Evolutionary conservation across 2,888 invertebrate species (phyloP).

Genomic region (Petrolisthes manimaculis): DNA sequence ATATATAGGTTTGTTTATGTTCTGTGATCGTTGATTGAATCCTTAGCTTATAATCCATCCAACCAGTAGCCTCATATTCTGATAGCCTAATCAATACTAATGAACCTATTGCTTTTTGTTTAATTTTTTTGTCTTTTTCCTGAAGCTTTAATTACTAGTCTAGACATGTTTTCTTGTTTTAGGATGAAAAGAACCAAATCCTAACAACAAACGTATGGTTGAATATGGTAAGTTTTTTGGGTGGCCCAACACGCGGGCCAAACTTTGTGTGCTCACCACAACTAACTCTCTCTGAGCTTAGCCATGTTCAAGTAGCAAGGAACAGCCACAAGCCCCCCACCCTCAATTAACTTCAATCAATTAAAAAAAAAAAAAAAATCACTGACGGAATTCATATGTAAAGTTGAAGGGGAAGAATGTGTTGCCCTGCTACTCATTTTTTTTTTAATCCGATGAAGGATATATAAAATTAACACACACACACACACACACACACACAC

Average conservation of each 20-base stretch:
- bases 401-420: neutral
- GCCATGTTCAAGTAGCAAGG: slow-evolving; percentile 38
- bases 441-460: neutral
- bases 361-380: no score
- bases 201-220: slow-evolving; percentile 98
- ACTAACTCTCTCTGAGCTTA: slow-evolving; percentile 52
- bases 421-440: neutral
- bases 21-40: no score
- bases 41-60: no score
- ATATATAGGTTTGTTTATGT: no score
- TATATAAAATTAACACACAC: neutral
- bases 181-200: slow-evolving; percentile 99
- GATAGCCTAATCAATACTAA: slow-evolving; percentile 47
- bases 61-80: slow-evolving; percentile 11
- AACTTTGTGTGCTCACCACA: slow-evolving; percentile 56
- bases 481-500: slow-evolving; percentile 10
- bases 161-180: slow-evolving; percentile 74
- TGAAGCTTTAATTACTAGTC: slow-evolving; percentile 64
- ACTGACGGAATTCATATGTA: no score
- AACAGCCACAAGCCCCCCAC: neutral
- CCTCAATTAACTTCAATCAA: no score
- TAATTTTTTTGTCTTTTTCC: slow-evolving; percentile 51
- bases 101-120: slow-evolving; percentile 39
- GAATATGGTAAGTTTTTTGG: slow-evolving; percentile 87
- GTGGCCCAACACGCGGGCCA: slow-evolving; percentile 39